Conservation (phyloP, 2,888 invertebrate genomes). For the Dasysyrphus albostriatus region DNA sequence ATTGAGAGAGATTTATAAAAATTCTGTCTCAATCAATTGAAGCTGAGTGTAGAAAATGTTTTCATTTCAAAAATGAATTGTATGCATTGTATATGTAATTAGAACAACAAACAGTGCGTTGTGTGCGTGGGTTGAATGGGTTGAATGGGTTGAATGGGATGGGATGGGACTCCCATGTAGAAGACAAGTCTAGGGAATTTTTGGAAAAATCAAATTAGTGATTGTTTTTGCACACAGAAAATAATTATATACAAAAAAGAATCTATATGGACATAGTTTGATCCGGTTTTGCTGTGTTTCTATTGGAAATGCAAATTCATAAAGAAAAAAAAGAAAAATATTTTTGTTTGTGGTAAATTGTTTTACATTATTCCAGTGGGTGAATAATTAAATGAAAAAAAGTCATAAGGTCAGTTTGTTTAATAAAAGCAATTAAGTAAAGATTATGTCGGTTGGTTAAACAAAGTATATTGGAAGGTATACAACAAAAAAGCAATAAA, state of each 20-base stretch:
- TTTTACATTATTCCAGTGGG: not conserved
- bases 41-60: constrained; percentile 7
- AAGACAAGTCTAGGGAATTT: not conserved
- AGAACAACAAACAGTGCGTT: constrained; percentile 19
- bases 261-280: not conserved
- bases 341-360: not conserved
- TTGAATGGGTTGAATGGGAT: not conserved
- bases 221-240: constrained; percentile 41
- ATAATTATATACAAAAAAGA: not conserved
- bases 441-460: not conserved
- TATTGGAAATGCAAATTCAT: not conserved
- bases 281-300: not conserved
- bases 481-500: too few species aligned
- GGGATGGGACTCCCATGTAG: not conserved
- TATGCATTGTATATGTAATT: not conserved
- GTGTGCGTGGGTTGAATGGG: not conserved
- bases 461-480: not conserved
- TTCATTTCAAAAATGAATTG: not conserved
- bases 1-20: not conserved
- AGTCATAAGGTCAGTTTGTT: not conserved
- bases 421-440: not conserved
- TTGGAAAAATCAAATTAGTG: constrained; percentile 25
- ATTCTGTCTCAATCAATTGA: not conserved
- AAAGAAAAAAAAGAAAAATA: not conserved
- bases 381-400: not conserved